Conservation (phyloP, 2,888 invertebrate genomes). For the Brenthis ino region DNA sequence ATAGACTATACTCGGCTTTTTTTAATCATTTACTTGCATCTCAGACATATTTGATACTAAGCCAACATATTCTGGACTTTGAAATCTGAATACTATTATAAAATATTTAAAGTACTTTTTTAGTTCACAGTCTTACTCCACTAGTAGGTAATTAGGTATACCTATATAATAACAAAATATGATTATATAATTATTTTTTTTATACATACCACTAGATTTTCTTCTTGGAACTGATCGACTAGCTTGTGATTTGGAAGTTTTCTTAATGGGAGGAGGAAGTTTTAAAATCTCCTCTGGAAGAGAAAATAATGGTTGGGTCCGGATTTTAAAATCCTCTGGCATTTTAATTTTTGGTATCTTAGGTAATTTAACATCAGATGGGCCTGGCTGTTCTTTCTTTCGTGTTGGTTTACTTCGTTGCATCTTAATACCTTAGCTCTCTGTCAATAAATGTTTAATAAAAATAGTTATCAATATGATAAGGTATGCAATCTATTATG, state of each 20-base stretch:
- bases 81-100: too few species aligned
- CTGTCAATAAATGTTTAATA: background rate
- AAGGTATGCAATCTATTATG: too few species aligned
- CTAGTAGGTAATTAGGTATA: background rate
- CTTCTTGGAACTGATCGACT: conserved; percentile 53
- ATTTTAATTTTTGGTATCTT: conserved; percentile 79
- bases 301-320: conserved; percentile 82
- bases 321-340: conserved; percentile 82
- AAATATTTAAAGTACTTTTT: background rate
- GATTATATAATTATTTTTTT: too few species aligned
- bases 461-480: background rate
- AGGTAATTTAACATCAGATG: conserved; percentile 77
- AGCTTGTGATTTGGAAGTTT: conserved; percentile 59
- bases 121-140: background rate
- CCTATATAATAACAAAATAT: too few species aligned
- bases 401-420: conserved; percentile 62
- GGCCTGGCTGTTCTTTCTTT: conserved; percentile 67
- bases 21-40: background rate
- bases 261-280: conserved; percentile 66
- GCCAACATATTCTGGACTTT: too few species aligned
- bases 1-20: background rate
- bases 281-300: conserved; percentile 84
- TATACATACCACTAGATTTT: conserved; percentile 63
- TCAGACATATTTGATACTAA: too few species aligned
- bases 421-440: conserved; percentile 39